phyloP scores from a whole-genome alignment of 2,113 vertebrate species.

The Typhlomys cinereus region DNA sequence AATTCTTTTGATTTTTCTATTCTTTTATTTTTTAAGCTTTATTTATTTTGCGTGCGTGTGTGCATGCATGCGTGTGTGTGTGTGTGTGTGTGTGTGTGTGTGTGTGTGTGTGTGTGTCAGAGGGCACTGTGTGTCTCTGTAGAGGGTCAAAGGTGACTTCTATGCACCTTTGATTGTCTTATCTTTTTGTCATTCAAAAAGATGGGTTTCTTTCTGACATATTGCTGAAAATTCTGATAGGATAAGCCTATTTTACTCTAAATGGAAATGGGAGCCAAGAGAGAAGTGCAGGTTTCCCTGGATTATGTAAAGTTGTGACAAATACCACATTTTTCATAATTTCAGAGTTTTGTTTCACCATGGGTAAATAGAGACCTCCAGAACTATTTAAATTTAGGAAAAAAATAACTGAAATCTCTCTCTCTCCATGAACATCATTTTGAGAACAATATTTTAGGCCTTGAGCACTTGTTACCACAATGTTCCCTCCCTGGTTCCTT shows the following conservation, averaged over 20 bases:
- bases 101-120: too few species aligned
- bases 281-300: conserved; percentile 3
- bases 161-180: conserved; percentile 33
- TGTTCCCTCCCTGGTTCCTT: neutral
- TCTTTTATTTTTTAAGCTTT: neutral
- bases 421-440: neutral
- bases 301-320: neutral
- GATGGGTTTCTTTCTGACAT: neutral
- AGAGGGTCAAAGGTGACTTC: too few species aligned
- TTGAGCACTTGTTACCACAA: neutral
- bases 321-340: neutral
- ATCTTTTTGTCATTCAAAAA: neutral
- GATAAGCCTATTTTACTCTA: too few species aligned
- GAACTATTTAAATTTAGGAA: conserved; percentile 3
- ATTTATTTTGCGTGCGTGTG: too few species aligned
- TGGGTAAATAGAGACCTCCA: neutral
- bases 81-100: too few species aligned
- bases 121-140: too few species aligned
- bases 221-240: neutral
- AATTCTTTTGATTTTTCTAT: conserved; percentile 28
- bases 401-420: neutral
- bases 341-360: neutral
- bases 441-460: neutral
- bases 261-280: neutral
- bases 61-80: too few species aligned